Evolutionary conservation across 2,797 vertebrate genomes (phyloP).

Genomic region (Propithecus perrieri): DNA sequence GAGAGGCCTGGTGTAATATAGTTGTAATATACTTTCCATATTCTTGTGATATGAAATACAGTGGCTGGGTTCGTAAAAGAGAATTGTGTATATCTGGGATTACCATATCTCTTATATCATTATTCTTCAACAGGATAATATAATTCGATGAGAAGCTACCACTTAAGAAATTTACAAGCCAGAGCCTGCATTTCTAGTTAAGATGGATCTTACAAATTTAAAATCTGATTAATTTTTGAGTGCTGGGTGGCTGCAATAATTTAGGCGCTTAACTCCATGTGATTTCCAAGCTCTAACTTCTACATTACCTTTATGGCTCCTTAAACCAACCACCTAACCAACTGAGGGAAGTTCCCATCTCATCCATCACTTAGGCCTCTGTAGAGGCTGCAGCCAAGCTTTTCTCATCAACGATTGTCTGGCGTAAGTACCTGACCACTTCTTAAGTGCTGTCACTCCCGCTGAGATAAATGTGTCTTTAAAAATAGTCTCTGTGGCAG

Average conservation of each 20-base stretch:
- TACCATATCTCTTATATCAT: background rate
- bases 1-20: conserved; percentile 39
- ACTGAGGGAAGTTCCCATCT: background rate
- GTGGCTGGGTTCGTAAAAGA: background rate
- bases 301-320: conserved; percentile 23
- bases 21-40: conserved; percentile 31
- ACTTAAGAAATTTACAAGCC: background rate
- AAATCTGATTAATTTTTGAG: conserved; percentile 51
- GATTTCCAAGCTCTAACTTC: conserved; percentile 50
- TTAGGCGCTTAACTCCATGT: background rate
- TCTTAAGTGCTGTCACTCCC: conserved; percentile 48
- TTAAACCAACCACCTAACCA: conserved; percentile 49
- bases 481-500: conserved; percentile 4
- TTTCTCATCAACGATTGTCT: background rate
- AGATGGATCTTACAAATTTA: conserved; percentile 55
- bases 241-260: background rate
- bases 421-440: background rate
- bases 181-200: background rate
- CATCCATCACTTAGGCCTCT: background rate
- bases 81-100: background rate
- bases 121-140: background rate
- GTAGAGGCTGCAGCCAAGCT: conserved; percentile 41
- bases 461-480: conserved; percentile 58
- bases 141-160: background rate
- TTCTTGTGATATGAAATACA: background rate